Evolutionary conservation across 2,888 invertebrate species (phyloP), one percentile per base, ranked within the genome.

Genomic region (Latrodectus hesperus): DNA sequence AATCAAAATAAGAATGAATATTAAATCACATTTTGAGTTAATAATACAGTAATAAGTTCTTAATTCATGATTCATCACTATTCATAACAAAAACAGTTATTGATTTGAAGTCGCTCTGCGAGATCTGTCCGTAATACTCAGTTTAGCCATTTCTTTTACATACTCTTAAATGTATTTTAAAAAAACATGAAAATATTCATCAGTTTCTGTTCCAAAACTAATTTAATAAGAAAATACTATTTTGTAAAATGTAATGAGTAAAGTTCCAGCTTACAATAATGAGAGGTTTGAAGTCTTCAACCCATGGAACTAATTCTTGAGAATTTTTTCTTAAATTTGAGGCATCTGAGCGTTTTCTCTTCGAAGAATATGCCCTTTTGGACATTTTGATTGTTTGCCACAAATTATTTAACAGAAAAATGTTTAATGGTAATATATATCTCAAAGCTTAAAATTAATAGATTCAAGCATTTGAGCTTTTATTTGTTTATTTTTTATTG

Each of bases 201-300:
- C 38, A 38, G 38, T 38, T 51, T 51, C 10, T 51, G 12, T 10
- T 5, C 70, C 11, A 71, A 17, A 53, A 38, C 16, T 9, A 22
- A 51, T 55, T 0, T 14, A 53, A 82, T 38, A 12, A 55, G 22
- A 22, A 64, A n/a, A 49, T 17, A 67, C 6, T 53, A 16, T 68
- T 9, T 12, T 26, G 14, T 5, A 17, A 17, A 65, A 16, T 26
- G 22, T 68, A 52, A 17, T 9, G 12, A 10, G 53, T 78, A 16
- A 52, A 17, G 9, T 0, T 12, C 64, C 38, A 38, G 60, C 68
- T 76, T 64, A 83, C 83, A 71, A 83, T 49, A 60, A 12, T 76
- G n/a, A 55, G 14, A 16, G 76, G 83, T n/a, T 55, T 17, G 51
- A 68, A 83, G 55, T 83, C 76, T 64, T 83, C 83, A 71, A 83